Conservation (phyloP, 2,113 vertebrate genomes). For the Gopherus flavomarginatus region DNA sequence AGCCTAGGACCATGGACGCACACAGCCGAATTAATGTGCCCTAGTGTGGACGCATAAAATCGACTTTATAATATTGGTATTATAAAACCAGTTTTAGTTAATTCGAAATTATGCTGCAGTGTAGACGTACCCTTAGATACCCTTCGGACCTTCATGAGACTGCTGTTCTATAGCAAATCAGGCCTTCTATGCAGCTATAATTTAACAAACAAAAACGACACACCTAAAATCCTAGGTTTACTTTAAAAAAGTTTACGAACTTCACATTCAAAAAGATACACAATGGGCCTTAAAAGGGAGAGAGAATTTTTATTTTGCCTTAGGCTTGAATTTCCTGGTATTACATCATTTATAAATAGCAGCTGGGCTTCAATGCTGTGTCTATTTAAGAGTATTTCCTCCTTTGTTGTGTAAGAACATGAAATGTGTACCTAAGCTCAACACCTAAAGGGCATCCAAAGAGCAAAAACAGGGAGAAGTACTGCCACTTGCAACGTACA, state of each 20-base stretch:
- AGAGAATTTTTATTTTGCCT: conserved; percentile 8
- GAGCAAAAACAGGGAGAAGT: not conserved
- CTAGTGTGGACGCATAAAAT: too few relatives aligned
- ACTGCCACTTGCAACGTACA: not conserved
- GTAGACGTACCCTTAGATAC: not conserved
- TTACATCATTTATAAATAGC: conserved; percentile 49
- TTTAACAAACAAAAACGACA: not conserved
- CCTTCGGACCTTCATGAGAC: not conserved
- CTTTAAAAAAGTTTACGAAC: not conserved
- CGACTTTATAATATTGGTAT: too few relatives aligned
- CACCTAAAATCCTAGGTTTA: not conserved
- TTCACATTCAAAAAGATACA: not conserved
- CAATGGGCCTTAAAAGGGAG: not conserved
- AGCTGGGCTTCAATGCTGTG: not conserved
- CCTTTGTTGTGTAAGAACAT: not conserved
- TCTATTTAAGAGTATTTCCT: not conserved
- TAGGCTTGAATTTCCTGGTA: conserved; percentile 15
- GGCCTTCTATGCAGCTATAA: not conserved
- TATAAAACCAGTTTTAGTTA: too few relatives aligned
- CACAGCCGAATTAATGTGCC: too few relatives aligned
- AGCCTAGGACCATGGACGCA: too few relatives aligned
- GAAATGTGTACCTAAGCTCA: not conserved
- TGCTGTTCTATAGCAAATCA: not conserved
- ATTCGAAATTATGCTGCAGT: too few relatives aligned
- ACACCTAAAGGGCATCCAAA: not conserved